Conservation (phyloP, 2,888 invertebrate genomes). For the Parthenolecanium corni region DNA sequence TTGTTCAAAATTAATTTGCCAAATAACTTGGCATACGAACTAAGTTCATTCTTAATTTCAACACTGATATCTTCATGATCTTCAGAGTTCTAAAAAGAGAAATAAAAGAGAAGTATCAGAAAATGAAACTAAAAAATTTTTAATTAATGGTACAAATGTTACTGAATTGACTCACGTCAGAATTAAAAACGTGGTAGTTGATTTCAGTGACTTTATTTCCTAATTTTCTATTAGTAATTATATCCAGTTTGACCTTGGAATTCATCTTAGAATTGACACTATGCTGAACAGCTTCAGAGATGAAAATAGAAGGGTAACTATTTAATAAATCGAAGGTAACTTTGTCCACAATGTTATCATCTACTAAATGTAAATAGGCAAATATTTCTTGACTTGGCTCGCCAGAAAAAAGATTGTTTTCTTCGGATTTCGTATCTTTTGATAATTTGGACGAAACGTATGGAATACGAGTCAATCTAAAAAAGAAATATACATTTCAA, state of each 20-base stretch:
- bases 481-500: background rate
- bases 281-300: background rate
- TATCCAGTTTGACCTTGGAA: constrained; percentile 10
- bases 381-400: background rate
- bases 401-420: background rate
- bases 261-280: background rate
- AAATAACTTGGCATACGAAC: background rate
- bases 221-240: background rate
- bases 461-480: constrained; percentile 2
- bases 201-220: background rate
- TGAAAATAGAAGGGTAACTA: constrained; percentile 8
- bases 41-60: background rate
- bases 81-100: no score
- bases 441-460: background rate
- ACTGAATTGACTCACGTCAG: no score
- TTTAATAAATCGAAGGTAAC: background rate
- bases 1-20: background rate
- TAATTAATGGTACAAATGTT: no score
- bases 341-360: background rate
- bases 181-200: background rate
- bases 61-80: background rate
- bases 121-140: background rate
- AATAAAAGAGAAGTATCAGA: background rate
- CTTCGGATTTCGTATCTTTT: background rate
- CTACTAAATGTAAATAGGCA: background rate